Evolutionary conservation across 2,113 vertebrate genomes (phyloP), one percentile per base, ranked within the genome.

Genomic region (Rhinichthys klamathensis): DNA sequence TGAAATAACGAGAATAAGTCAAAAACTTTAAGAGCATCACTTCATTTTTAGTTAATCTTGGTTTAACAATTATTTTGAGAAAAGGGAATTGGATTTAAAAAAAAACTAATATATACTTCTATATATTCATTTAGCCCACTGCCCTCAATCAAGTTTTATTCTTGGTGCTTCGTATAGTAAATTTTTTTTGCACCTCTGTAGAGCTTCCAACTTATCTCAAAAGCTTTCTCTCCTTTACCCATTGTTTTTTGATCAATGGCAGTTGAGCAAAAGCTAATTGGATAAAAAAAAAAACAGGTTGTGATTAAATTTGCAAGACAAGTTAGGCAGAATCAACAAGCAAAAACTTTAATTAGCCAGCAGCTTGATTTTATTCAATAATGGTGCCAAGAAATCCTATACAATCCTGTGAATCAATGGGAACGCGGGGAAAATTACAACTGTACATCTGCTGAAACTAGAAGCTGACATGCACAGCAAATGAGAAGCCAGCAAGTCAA

Each of bases 301-400:
- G 18, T 21, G 6, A 56, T 21, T 18, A 0, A 54, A 13, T 6
- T 8, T 23, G 54, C 1, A 46, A n/a, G 51, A 83, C 16, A 25
- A 27, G 44, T 25, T 46, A 11, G 23, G 6, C 2, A 3, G 51
- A 21, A 25, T 51, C 51, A 72, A 30, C 60, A 73, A 8, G 46
- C 32, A 49, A n/a, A 8, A 9, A 23, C 72, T 67, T 56, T 1
- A 49, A 51, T 81, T 21, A 90, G 85, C 85, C 87, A 90, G 89
- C 85, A 88, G 89, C 87, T 90, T 86, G 69, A 83, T 35, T 89
- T 84, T 89, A 87, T 84, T 90, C 73, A 82, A 75, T 85, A 90
- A 86, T 87, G 80, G 85, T 87, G 87, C 79, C 82, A 88, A 90
- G 87, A 90, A 90, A 85, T 90, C 87, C 87, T 85, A 87, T 87